Conservation (phyloP, 2,797 vertebrate species). For the Numenius phaeopus region DNA sequence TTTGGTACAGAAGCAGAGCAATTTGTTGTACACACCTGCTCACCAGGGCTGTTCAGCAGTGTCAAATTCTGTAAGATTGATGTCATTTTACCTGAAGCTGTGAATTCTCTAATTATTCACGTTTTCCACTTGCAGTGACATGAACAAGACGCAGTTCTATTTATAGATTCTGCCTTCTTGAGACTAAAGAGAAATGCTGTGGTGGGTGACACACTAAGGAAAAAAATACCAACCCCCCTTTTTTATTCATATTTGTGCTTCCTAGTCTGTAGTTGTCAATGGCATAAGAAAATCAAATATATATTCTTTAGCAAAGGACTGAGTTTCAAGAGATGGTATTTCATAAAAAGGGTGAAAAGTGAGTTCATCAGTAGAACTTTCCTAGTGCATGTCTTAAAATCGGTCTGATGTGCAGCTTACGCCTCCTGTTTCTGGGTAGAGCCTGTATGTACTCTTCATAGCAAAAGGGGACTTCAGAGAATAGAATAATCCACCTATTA, state of each 20-base stretch:
- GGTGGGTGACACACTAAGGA: neutral
- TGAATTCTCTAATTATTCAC: slow-evolving; percentile 49
- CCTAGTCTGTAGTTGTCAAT: neutral
- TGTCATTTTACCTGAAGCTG: slow-evolving; percentile 66
- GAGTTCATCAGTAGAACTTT: neutral
- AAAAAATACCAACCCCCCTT: neutral
- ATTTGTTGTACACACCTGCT: slow-evolving; percentile 31
- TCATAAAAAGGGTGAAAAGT: neutral
- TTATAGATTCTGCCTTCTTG: neutral
- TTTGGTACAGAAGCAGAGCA: slow-evolving; percentile 39
- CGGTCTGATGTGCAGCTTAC: neutral
- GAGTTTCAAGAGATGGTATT: neutral
- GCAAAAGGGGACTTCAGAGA: neutral
- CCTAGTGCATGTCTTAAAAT: neutral
- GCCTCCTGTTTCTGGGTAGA: neutral
- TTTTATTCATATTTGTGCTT: neutral
- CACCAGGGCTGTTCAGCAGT: slow-evolving; percentile 31
- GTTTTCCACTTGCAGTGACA: slow-evolving; percentile 39
- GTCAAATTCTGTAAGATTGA: slow-evolving; percentile 50
- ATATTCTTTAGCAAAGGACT: neutral
- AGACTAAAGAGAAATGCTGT: neutral
- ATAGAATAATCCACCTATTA: neutral
- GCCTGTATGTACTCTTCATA: neutral
- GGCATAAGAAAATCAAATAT: neutral
- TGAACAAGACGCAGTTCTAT: neutral